phyloP scores from a whole-genome alignment of 2,113 vertebrate species.

The Sinocyclocheilus anophthalmus region DNA sequence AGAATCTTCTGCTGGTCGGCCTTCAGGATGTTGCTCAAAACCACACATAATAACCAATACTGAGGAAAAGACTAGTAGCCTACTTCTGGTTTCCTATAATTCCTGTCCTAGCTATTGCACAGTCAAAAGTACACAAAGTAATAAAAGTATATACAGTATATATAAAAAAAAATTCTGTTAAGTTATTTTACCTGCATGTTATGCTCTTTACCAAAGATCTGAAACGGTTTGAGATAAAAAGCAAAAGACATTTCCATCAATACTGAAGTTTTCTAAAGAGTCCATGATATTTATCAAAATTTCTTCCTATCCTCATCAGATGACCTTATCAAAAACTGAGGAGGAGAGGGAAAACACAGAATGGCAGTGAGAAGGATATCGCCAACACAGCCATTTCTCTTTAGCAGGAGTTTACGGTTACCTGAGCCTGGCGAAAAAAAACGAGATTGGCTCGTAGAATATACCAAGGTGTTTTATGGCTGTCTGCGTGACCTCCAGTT shows the following conservation, averaged over 20 bases:
- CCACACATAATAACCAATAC: background rate
- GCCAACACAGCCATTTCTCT: background rate
- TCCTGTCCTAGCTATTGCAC: background rate
- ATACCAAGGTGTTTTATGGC: constrained; percentile 49
- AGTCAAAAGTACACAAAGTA: background rate
- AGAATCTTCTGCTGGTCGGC: background rate
- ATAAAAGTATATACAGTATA: too few species aligned
- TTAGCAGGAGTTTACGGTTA: background rate
- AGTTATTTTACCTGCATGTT: background rate
- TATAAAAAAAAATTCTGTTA: background rate
- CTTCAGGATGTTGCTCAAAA: background rate
- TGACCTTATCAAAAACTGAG: constrained; percentile 9
- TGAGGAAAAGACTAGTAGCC: background rate
- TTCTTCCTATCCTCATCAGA: constrained; percentile 2
- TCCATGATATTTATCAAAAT: background rate
- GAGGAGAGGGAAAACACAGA: background rate
- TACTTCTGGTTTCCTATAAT: background rate
- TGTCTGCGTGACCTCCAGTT: constrained; percentile 60
- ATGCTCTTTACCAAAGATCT: background rate
- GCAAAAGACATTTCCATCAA: background rate
- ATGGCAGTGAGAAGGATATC: background rate
- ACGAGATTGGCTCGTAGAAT: constrained; percentile 30
- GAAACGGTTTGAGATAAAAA: background rate
- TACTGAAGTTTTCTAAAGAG: background rate
- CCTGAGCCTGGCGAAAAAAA: constrained; percentile 38